Percentiles rank a stretch among this genome's conserved stretches.
These are phyloP conservation scores for Phrynocephalus versicolor DNA, from an alignment of 2,113 vertebrate species.

Conservation along the genomic window DNA sequence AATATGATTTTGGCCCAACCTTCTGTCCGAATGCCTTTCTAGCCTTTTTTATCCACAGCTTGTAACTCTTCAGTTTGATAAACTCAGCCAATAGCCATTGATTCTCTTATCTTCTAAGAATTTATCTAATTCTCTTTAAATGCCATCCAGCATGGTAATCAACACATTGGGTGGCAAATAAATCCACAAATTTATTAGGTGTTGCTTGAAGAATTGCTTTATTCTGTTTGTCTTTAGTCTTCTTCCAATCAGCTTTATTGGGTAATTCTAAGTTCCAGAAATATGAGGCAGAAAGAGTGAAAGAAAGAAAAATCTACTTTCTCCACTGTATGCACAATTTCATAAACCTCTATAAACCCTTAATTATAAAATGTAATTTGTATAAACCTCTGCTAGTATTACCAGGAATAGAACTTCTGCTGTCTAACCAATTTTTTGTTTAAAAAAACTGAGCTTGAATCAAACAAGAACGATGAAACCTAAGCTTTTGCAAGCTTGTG, in stretches of 20 bases:
- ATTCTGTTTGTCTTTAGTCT: not conserved
- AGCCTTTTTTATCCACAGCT: too few species aligned
- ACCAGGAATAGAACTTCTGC: not conserved
- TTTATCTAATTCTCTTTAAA: not conserved
- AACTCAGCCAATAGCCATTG: not conserved
- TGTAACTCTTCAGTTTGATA: not conserved
- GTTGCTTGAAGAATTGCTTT: not conserved
- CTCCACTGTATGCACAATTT: not conserved
- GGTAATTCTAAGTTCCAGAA: not conserved
- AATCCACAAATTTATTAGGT: conserved; percentile 3
- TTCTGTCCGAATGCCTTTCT: not conserved
- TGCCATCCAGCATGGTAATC: not conserved
- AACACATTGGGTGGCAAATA: not conserved
- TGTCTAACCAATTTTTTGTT: not conserved
- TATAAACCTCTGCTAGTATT: not conserved
- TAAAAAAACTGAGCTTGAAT: not conserved
- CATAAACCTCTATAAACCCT: not conserved
- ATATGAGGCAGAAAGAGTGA: not conserved
- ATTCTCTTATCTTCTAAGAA: not conserved
- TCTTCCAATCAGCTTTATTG: conserved; percentile 6
- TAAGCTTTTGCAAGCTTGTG: not conserved
- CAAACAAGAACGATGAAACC: not conserved
- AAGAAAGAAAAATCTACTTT: not conserved
- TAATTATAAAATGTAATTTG: conserved; percentile 7
- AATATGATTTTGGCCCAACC: too few species aligned